Base-by-base conservation (phyloP, 2,113 vertebrate genomes). In the Poicephalus meyeri region DNA sequence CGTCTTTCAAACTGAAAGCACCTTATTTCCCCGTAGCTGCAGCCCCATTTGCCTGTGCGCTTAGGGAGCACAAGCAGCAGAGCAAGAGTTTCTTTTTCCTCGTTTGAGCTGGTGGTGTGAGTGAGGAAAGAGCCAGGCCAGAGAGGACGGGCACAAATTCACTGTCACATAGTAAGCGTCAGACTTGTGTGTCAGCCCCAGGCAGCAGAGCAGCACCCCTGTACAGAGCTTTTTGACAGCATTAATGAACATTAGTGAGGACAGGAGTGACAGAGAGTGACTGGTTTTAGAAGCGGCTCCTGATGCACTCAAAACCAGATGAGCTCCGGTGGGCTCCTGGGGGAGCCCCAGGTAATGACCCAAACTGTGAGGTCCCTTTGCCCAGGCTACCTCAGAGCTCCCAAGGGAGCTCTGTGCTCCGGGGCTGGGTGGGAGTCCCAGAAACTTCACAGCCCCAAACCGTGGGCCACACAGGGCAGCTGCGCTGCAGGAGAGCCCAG, bases 91-190 rank as follows among this genome's bases (percentile, higher is more conserved):
- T 68, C 31, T 18, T 21, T 5, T 35, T 65, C 19, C 33, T 42
- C 3, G 0, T 16, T 1, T 1, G 44, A 56, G 61, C 58, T 0
- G 1, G 37, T 39, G 33, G 13, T 35, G 37, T 0, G 1, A 55
- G 50, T 26, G 28, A 61, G 63, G 50, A 71, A 47, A 46, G 66
- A 28, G 35, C 13, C 55, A 78, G 53, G 52, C 39, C 4, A 0
- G 29, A 80, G 64, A 25, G 56, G 13, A 78, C 10, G 1, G 69
- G 42, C n/a, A 29, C 77, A 52, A 16, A 88, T 66, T 88, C 4
- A 1, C 29, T 44, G 12, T 1, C 16, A 50, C 11, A 4, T 33
- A 5, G 25, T 29, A 37, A 44, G 24, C 0, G 0, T 20, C 41
- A 53, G 24, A 24, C 5, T 0, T 66, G 21, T 53, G 44, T 29